Percentiles rank a stretch among this genome's conserved stretches.
Conservation (phyloP, 2,113 vertebrate genomes). For the Xenus cinereus region DNA sequence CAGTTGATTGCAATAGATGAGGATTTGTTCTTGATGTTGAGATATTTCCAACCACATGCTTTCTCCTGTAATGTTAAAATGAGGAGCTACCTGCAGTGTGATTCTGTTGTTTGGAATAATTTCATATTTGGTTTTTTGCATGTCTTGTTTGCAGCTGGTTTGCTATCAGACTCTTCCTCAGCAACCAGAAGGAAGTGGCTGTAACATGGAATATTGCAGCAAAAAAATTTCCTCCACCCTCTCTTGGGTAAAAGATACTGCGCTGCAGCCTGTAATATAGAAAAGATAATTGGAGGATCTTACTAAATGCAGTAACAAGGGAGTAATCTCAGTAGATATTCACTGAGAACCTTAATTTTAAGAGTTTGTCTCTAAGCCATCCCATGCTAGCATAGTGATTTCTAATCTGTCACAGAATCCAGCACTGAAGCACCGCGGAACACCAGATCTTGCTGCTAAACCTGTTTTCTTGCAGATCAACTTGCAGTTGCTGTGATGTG, state of each 20-base stretch:
- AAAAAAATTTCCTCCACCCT: not conserved
- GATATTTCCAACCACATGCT: not conserved
- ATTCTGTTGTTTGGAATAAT: not conserved
- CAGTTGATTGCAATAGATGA: not conserved
- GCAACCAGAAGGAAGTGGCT: not conserved
- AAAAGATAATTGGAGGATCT: not conserved
- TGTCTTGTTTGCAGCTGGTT: not conserved
- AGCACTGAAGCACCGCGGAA: not conserved
- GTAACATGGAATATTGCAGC: not conserved
- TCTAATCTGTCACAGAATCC: not conserved
- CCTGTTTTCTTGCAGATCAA: not conserved
- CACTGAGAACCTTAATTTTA: not conserved
- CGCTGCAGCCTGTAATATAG: not conserved
- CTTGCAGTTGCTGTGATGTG: not conserved
- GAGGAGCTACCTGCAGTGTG: not conserved
- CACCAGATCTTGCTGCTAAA: not conserved
- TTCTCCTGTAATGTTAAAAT: not conserved
- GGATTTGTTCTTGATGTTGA: not conserved
- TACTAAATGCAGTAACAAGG: not conserved
- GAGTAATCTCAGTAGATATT: not conserved
- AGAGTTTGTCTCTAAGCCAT: not conserved
- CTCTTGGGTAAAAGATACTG: not conserved
- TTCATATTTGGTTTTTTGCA: not conserved
- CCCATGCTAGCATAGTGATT: not conserved
- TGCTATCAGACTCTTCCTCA: not conserved